Conservation (phyloP, 2,113 vertebrate genomes). For the Barnardius zonarius region DNA sequence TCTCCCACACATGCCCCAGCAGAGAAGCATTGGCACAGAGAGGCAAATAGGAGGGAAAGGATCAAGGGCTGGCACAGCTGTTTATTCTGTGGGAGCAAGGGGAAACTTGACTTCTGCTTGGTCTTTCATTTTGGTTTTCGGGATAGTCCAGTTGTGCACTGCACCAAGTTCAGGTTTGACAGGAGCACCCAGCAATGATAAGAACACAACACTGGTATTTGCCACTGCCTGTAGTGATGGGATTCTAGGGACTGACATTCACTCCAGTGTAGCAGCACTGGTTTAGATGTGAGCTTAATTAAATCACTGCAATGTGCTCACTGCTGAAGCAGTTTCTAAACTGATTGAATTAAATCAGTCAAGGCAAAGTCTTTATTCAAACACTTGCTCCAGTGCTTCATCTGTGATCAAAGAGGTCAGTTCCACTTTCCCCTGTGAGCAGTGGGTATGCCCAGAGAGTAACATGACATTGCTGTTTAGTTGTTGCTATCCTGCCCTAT, state of each 20-base stretch:
- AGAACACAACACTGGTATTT: accelerated
- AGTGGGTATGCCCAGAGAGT: not conserved
- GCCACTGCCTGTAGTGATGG: not conserved
- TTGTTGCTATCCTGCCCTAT: not conserved
- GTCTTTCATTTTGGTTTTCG: not conserved
- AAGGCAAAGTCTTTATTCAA: not conserved
- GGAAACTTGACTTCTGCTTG: not conserved
- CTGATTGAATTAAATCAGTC: conserved; percentile 3
- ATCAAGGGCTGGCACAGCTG: not conserved
- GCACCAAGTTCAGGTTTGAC: not conserved
- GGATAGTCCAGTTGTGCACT: not conserved
- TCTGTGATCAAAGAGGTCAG: not conserved
- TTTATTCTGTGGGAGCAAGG: not conserved
- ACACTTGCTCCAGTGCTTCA: not conserved
- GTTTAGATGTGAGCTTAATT: not conserved
- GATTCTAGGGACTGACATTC: not conserved
- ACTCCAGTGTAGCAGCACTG: not conserved
- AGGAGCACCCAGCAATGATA: not conserved
- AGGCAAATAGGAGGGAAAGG: not conserved
- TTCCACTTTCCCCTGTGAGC: not conserved
- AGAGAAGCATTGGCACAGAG: not conserved
- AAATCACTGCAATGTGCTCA: not conserved
- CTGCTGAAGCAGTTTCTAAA: not conserved
- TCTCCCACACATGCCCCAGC: not conserved
- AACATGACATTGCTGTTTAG: not conserved